Evolutionary conservation across 1,140 invertebrate genomes (phyloP), one percentile per base, ranked within the genome.

Genomic region (Zaprionus davidi): DNA sequence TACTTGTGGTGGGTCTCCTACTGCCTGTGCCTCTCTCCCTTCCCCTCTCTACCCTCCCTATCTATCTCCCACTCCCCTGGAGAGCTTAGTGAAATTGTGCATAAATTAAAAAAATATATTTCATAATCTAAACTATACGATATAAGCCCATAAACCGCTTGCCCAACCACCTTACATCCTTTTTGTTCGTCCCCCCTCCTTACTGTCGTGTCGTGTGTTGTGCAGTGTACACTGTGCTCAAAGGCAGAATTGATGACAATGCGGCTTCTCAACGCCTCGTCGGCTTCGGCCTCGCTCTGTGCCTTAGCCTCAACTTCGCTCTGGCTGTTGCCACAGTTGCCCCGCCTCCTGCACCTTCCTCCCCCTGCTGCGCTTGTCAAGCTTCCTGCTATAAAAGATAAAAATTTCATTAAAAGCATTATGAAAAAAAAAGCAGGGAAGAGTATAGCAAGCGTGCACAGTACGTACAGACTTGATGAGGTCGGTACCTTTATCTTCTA

Each of bases 351-450:
- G 34, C 24, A 4, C 11, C 26, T n/a, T 1, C 20, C 17, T 12
- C 4, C 20, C n/a, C 34, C 44, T 71, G 28, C 51, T 49, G 72
- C 38, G 56, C 22, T 55, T 72, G 74, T 34, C 57, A 51, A 51
- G 73, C 73, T 79, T 76, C 76, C 72, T 76, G 67, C 70, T 84
- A 85, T 72, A 84, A 90, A 81, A 90, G 85, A 90, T 90, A 82
- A 85, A 88, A 88, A 90, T 85, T 88, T 88, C 76, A 88, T 88
- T 88, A 88, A 88, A 88, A 81, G 78, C 85, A 81, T 88, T 90
- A 88, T 51, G 17, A 20, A 20, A 51, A 49, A 22, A 7, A 41
- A 41, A n/a, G n/a, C 2, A 7, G 2, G 2, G 17, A 20, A 12
- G 46, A 51, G 46, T 24, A 51, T 22, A 51, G 46, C 2, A 46